Percentiles rank a stretch among this genome's conserved stretches.
phyloP scores from a whole-genome alignment of 2,797 vertebrate species.

The Halcyon smyrnensis region DNA sequence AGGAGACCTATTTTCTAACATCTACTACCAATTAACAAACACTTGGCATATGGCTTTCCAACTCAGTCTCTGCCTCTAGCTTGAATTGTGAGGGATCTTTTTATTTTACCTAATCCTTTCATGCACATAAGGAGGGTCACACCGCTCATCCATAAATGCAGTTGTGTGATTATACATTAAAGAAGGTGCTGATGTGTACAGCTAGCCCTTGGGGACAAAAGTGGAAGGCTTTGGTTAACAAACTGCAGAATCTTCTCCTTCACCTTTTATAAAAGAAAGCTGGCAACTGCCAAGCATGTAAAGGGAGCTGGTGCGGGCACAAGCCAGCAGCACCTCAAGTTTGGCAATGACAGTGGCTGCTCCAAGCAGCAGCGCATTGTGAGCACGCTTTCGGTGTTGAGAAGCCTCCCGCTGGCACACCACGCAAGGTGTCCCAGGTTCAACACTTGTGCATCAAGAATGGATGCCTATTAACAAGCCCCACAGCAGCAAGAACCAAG shows the following conservation, averaged over 20 bases:
- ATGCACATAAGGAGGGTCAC: background rate
- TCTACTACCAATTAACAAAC: constrained; percentile 31
- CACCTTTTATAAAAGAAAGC: background rate
- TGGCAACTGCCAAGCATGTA: background rate
- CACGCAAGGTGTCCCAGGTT: fast-evolving
- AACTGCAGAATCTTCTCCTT: background rate
- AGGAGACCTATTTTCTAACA: background rate
- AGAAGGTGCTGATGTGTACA: background rate
- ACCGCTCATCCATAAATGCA: background rate
- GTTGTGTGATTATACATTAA: background rate
- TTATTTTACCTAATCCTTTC: background rate
- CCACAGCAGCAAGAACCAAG: background rate
- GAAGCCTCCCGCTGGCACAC: background rate
- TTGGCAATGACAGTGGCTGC: background rate
- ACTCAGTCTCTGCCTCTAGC: background rate
- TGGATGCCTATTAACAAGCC: background rate
- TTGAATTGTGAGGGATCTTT: background rate
- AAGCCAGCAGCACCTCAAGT: background rate
- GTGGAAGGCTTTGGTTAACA: background rate
- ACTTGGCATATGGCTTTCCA: background rate
- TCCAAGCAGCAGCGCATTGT: fast-evolving
- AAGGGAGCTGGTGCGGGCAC: background rate
- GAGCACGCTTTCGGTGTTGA: background rate
- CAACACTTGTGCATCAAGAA: background rate
- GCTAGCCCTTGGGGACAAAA: background rate